Base-by-base conservation (phyloP, 2,888 invertebrate species). In the Pachydiplax longipennis region DNA sequence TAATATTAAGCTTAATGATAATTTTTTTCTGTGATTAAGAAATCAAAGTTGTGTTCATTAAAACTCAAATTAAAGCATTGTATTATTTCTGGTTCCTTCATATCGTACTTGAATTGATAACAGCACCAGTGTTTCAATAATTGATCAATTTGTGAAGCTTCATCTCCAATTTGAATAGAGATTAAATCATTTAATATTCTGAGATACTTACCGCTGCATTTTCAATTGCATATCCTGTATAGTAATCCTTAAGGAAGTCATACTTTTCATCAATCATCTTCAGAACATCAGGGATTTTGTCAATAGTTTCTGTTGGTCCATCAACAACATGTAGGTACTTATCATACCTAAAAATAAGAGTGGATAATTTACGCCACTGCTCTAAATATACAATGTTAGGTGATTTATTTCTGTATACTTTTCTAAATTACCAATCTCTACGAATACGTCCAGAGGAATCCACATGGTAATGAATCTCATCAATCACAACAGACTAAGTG, bases 251-350 rank as follows among this genome's bases (percentile, higher is more conserved):
- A 37, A 98, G 95, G 92, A 97, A 96, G 93, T 98, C 98, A 93
- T 98, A 98, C 93, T 97, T 97, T 0, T 97, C 96, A 94, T 98
- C 98, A 91, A 98, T 97, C 12, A 96, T 96, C 94, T 97, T 97
- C 31, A 98, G 94, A 15, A 97, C 97, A 65, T 91, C 87, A 73
- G 97, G 96, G 18, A 98, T 97, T 0, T 97, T 96, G 1, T 97
- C 94, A 90, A 98, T 97, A 90, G 96, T 96, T 93, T 97, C 96
- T 0, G 96, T 96, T 91, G 94, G 94, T 0, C 96, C 95, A 93
- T 98, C 97, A 0, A 98, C 97, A 0, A 97, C 97, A 93, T 98
- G 96, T 91, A 98, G 95, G 93, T 97, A 97, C 94, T 98, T 96
- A 93, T 98, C 98, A 92, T 97, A 97, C 97, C 97, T 97, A 92